Evolutionary conservation across 1,140 invertebrate genomes (phyloP), one percentile per base, ranked within the genome.

Genomic region (Tetraneura akinire): DNA sequence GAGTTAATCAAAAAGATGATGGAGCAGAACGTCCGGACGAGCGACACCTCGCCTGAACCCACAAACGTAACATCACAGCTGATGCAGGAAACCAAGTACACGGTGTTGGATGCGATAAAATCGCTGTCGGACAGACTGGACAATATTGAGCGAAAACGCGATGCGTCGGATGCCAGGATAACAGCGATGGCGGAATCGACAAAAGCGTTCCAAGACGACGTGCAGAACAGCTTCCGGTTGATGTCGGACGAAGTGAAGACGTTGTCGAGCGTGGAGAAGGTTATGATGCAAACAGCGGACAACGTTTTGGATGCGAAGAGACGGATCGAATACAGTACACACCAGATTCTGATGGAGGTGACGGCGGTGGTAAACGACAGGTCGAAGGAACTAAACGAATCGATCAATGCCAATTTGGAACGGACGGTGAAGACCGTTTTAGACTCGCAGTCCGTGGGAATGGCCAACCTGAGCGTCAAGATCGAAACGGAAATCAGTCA

Each of bases 401-500:
- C 92, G 14, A 84, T 96, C 4, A 89, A 89, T 81, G 86, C 89
- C 53, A 90, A 91, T 82, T 92, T 95, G 81, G 89, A 92, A 81
- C 88, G 87, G 13, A 90, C 94, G 55, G 90, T 92, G 45, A 85
- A 87, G 29, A 88, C 88, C 1, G 90, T 96, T 66, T 86, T 93
- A 66, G 89, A 89, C n/a, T 92, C 92, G 82, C 93, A 95, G 83
- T 90, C 90, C 23, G 89, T 89, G 11, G 91, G 91, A 0, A 85
- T 93, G 45, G 89, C 89, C 4, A 95, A 95, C 85, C 85, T 95
- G 32, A 95, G 91, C 8, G 87, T 87, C 0, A 91, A 92, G 83
- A 91, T 96, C 84, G 93, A 95, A 83, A 87, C 90, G 29, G 93
- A 95, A 84, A 93, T 96, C 85, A 91, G 91, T 80, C 92, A 94